These are phyloP conservation scores for Hirtodrosophila confusa DNA, from an alignment of 2,888 invertebrate genomes.

Conservation along the genomic window DNA sequence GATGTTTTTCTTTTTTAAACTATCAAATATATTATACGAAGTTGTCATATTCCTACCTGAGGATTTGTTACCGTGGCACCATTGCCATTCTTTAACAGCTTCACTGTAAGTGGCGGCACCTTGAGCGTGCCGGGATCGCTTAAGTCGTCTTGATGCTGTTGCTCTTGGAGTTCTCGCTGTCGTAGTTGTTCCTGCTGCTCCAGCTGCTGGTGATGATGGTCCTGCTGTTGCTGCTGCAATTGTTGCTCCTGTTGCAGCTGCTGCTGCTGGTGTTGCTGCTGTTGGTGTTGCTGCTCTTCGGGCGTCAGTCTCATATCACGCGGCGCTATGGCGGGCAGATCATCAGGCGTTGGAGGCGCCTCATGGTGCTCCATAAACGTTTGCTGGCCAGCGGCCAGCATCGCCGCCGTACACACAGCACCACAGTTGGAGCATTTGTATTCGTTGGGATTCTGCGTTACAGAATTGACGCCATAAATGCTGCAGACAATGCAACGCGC, in stretches of 20 bases:
- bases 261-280: slow-evolving; percentile 68
- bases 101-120: slow-evolving; percentile 82
- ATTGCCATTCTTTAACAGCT: slow-evolving; percentile 80
- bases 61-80: slow-evolving; percentile 77
- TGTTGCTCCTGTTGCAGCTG: slow-evolving; percentile 57
- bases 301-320: slow-evolving; percentile 81
- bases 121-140: slow-evolving; percentile 71
- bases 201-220: slow-evolving; percentile 65
- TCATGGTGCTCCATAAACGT: slow-evolving; percentile 81
- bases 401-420: slow-evolving; percentile 75
- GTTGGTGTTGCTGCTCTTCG: slow-evolving; percentile 74
- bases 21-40: not conserved
- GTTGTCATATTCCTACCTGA: slow-evolving; percentile 57
- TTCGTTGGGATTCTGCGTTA: slow-evolving; percentile 80
- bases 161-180: slow-evolving; percentile 62
- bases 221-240: slow-evolving; percentile 57
- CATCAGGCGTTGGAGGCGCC: slow-evolving; percentile 75
- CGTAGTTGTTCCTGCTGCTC: slow-evolving; percentile 60
- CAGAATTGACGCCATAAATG: slow-evolving; percentile 81
- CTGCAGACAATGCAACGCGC: slow-evolving; percentile 82
- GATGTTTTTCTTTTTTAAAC: no score
- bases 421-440: slow-evolving; percentile 83
- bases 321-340: slow-evolving; percentile 78
- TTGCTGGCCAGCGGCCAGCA: slow-evolving; percentile 73
- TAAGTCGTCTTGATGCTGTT: slow-evolving; percentile 61